Evolutionary conservation across 2,113 vertebrate genomes (phyloP).

Genomic region (Sprattus sprattus): DNA sequence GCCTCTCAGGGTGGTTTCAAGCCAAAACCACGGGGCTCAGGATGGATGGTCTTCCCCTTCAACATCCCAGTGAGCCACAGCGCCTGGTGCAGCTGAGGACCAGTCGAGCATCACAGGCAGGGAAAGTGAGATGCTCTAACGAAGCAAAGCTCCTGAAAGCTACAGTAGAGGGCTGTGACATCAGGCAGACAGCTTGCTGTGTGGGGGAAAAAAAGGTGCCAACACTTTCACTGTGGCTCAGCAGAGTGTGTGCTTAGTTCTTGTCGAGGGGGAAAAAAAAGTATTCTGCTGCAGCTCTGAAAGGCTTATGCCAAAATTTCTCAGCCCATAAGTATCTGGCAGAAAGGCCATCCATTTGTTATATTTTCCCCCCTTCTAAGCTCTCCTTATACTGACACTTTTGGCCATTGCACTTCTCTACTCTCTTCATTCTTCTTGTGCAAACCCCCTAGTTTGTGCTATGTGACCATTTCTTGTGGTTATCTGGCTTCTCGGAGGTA

Average conservation of each 20-base stretch:
- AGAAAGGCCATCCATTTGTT: slow-evolving; percentile 9
- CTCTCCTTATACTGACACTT: background rate
- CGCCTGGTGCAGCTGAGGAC: background rate
- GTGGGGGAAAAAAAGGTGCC: slow-evolving; percentile 6
- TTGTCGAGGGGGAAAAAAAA: slow-evolving; percentile 1
- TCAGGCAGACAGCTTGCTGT: slow-evolving; percentile 6
- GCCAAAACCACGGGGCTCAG: background rate
- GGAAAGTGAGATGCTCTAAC: slow-evolving; percentile 10
- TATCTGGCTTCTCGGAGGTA: background rate
- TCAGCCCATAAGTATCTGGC: background rate
- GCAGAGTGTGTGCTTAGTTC: slow-evolving; percentile 14
- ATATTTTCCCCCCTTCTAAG: background rate
- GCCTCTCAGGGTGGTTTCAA: background rate
- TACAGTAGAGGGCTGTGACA: slow-evolving; percentile 4
- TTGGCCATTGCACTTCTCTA: background rate
- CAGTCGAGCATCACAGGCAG: background rate
- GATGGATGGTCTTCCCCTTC: background rate
- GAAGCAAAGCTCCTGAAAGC: slow-evolving; percentile 4
- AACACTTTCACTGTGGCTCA: background rate
- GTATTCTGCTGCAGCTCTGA: background rate
- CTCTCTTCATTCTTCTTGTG: background rate
- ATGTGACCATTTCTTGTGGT: background rate
- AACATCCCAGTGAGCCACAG: background rate
- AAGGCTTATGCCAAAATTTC: background rate
- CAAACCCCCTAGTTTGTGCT: background rate